Percentiles rank a stretch among this genome's conserved stretches.
These are phyloP conservation scores for Mongoloraphidia duomilia DNA, from an alignment of 2,888 invertebrate genomes.

Conservation along the genomic window DNA sequence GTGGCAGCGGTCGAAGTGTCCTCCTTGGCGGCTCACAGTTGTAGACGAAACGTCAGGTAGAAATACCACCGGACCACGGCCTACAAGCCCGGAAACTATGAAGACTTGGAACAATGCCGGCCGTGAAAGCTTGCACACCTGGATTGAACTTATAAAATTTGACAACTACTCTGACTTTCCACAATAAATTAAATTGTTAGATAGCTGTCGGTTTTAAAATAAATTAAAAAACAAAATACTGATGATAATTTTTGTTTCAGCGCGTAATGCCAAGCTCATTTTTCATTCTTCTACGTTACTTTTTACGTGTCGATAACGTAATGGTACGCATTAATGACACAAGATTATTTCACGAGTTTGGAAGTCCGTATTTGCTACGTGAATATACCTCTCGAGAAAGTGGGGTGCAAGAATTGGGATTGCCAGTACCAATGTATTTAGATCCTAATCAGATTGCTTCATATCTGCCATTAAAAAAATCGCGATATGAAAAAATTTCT, in stretches of 20 bases:
- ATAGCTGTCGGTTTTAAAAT: not conserved
- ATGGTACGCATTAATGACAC: conserved; percentile 80
- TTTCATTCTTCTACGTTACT: conserved; percentile 80
- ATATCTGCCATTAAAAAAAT: conserved; percentile 41
- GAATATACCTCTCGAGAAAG: conserved; percentile 74
- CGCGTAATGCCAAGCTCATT: conserved; percentile 93
- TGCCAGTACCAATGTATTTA: conserved; percentile 43
- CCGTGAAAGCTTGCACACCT: too few species aligned
- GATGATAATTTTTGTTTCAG: conserved; percentile 34
- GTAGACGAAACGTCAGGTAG: too few species aligned
- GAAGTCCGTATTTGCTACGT: conserved; percentile 61
- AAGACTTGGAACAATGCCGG: too few species aligned
- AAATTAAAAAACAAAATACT: not conserved
- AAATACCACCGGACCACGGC: too few species aligned
- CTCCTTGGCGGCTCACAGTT: too few species aligned
- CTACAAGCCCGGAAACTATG: too few species aligned
- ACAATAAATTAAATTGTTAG: not conserved
- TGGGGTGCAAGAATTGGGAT: conserved; percentile 49
- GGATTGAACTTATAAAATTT: too few species aligned
- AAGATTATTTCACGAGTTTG: conserved; percentile 64
- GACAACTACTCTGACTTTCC: not conserved
- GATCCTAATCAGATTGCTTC: conserved; percentile 54
- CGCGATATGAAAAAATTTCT: conserved; percentile 29
- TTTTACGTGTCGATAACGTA: conserved; percentile 88
- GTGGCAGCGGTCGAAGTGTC: too few species aligned